A percentile compares a stretch with the other conserved stretches of the same genome.
phyloP scores from a whole-genome alignment of 2,888 invertebrate genomes.

The Arctia plantaginis region DNA sequence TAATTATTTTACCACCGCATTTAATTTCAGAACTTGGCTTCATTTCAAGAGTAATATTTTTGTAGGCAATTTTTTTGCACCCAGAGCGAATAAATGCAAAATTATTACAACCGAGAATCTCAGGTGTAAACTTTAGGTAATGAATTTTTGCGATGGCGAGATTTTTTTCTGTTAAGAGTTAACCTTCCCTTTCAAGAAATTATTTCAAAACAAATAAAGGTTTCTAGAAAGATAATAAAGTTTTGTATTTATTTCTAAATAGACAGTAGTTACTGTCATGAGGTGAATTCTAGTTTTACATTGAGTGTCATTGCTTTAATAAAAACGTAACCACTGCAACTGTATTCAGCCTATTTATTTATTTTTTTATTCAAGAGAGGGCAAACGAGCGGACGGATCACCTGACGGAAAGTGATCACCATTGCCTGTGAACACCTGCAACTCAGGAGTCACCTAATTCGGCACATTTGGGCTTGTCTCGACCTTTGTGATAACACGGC shows the following conservation, averaged over 20 bases:
- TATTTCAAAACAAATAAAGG: background rate
- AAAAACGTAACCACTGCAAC: too few species aligned
- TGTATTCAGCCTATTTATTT: too few species aligned
- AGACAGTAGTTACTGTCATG: too few species aligned
- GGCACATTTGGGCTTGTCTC: too few species aligned
- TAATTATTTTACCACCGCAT: background rate
- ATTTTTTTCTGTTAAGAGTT: constrained; percentile 3
- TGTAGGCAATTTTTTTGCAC: constrained; percentile 39
- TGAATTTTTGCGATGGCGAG: constrained; percentile 41
- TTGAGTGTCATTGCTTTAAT: too few species aligned
- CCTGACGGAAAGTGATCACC: too few species aligned
- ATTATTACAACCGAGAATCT: constrained; percentile 62
- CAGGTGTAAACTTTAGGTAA: constrained; percentile 72
- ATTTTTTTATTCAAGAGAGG: too few species aligned
- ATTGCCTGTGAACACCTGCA: too few species aligned
- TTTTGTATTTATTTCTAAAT: background rate
- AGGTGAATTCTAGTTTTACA: background rate
- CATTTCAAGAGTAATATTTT: constrained; percentile 10
- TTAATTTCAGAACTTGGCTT: constrained; percentile 25
- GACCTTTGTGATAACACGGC: too few species aligned
- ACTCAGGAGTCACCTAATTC: too few species aligned
- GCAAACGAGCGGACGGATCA: too few species aligned
- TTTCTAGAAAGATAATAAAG: background rate
- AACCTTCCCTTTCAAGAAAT: background rate
- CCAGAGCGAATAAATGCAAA: constrained; percentile 61